Conservation (phyloP, 2,888 invertebrate genomes). For the Ormyrus nitidulus region DNA sequence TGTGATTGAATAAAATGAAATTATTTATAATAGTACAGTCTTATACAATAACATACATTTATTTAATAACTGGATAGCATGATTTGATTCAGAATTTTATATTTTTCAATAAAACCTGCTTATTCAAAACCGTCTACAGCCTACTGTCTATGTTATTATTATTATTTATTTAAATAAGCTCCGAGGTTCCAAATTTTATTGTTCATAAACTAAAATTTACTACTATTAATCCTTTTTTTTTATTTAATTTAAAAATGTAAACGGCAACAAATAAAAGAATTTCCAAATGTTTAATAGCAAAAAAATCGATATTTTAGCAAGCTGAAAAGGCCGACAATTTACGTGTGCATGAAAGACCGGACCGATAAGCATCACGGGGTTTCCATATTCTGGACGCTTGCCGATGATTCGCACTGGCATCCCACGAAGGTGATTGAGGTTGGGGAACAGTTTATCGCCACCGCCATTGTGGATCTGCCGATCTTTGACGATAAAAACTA, state of each 20-base stretch:
- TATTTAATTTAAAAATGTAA: background rate
- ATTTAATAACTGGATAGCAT: too few relatives aligned
- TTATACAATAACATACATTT: too few relatives aligned
- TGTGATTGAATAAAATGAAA: too few relatives aligned
- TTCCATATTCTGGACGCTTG: constrained; percentile 66
- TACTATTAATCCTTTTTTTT: background rate
- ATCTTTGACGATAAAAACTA: constrained; percentile 59
- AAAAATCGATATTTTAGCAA: constrained; percentile 58
- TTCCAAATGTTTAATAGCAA: background rate
- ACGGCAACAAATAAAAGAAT: background rate
- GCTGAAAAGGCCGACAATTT: constrained; percentile 61
- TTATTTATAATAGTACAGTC: too few relatives aligned
- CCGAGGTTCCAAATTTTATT: background rate
- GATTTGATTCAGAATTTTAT: too few relatives aligned
- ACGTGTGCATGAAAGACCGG: constrained; percentile 56
- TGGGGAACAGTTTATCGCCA: constrained; percentile 60
- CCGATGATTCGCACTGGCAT: constrained; percentile 60
- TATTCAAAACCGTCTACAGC: too few relatives aligned
- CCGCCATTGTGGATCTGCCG: constrained; percentile 66
- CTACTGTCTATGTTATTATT: too few relatives aligned
- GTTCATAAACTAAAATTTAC: background rate
- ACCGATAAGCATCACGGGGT: constrained; percentile 55
- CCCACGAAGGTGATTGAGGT: constrained; percentile 59
- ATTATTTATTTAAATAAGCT: too few relatives aligned
- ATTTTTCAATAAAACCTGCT: too few relatives aligned